Base-by-base conservation (phyloP, 1,140 invertebrate species). In the Holcopasites calliopsidis region DNA sequence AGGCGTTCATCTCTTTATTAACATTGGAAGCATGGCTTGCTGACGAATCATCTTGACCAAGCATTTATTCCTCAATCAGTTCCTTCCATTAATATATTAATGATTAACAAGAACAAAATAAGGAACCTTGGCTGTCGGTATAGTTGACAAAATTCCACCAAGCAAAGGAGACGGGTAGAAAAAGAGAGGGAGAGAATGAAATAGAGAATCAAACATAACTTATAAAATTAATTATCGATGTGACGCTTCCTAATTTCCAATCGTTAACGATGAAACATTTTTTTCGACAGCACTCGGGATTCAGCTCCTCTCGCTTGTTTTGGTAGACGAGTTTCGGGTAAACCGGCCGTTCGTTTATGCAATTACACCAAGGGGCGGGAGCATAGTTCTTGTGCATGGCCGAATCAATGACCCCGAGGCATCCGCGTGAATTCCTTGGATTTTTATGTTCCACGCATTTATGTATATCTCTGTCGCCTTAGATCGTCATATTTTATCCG, bases 341-440 rank as follows among this genome's bases (percentile, higher is more conserved):
- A 62, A 64, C 21, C 21, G 70, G 13, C 47, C 58, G 21, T 72
- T 72, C 47, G 38, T 40, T 62, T 52, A 50, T 28, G 23, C 57
- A 57, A 38, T 72, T 38, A 50, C 47, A 26, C 21, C 72, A 47
- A 31, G 50, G 28, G 28, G 16, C 40, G 60, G 26, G 50, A 47
- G 38, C 60, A 13, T 49, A 21, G 28, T 65, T 21, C 40, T 69
- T 23, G 47, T 68, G 21, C 31, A 35, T 18, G 52, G 52, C n/a
- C 47, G 10, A 54, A 18, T 64, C n/a, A 42, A 23, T 52, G 18
- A 49, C 18, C 47, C 11, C 13, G n/a, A 52, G 2, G 23, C n/a
- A 68, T 42, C 2, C 1, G 28, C 21, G 3, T 58, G n/a, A 70
- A 44, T 44, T 35, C 1, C 16, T 47, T 11, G 8, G 7, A 8